phyloP scores from a whole-genome alignment of 2,888 invertebrate species.

The Drosophila merina region DNA sequence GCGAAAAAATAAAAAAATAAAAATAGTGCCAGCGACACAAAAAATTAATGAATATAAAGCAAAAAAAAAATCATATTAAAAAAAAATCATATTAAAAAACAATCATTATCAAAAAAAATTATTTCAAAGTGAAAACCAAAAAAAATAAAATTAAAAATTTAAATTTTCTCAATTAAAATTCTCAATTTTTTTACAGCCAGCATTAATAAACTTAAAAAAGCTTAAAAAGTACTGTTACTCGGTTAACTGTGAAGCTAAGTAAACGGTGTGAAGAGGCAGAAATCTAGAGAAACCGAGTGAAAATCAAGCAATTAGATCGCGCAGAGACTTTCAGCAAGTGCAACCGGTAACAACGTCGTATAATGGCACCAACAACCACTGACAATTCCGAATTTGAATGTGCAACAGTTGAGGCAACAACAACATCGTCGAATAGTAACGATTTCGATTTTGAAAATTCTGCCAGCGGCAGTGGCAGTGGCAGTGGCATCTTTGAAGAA shows the following conservation, averaged over 20 bases:
- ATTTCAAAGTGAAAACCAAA: not conserved
- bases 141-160: too few relatives aligned
- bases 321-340: conserved; percentile 68
- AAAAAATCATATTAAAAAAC: conserved; percentile 7
- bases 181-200: conserved; percentile 39
- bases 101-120: conserved; percentile 26
- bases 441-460: conserved; percentile 53
- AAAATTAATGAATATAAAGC: conserved; percentile 25
- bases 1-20: too few relatives aligned
- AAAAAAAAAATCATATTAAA: conserved; percentile 31
- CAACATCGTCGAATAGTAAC: conserved; percentile 52
- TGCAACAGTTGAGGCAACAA: conserved; percentile 81
- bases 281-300: conserved; percentile 31
- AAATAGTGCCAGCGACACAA: conserved; percentile 47
- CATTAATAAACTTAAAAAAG: conserved; percentile 38
- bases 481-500: conserved; percentile 28
- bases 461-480: conserved; percentile 17
- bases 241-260: conserved; percentile 34
- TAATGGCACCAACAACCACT: conserved; percentile 84
- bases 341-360: conserved; percentile 80
- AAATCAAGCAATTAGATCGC: conserved; percentile 48
- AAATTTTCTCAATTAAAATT: too few relatives aligned
- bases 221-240: conserved; percentile 32
- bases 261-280: conserved; percentile 29
- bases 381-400: conserved; percentile 83